Evolutionary conservation across 2,888 invertebrate genomes (phyloP), one percentile per base, ranked within the genome.

Genomic region (Erynnis tages): DNA sequence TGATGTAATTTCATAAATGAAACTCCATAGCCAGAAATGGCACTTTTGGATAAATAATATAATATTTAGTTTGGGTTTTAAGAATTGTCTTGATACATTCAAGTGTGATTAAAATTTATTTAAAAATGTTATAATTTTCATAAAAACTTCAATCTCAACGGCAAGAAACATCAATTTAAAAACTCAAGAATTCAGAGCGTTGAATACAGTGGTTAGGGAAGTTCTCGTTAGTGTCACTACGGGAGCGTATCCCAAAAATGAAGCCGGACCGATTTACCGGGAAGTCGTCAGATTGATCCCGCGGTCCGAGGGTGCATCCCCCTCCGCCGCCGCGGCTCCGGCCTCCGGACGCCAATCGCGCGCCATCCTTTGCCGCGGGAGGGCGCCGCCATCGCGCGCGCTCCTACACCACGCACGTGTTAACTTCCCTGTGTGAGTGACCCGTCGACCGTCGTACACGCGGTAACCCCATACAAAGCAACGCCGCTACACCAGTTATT

Each of bases 311-410:
- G 86, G 84, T 81, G 82, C 80, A 80, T 77, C 80, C 83, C 81
- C 79, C 77, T 68, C 78, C 77, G 68, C 78, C 77, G 65, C 63
- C 74, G 75, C 70, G 65, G 69, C 57, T 54, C 61, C 58, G 54
- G 62, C 60, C 58, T 61, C 64, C 71, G 71, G 78, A 7, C 29
- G 34, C 75, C 88, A 88, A 78, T 81, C 81, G 88, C 84, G 85
- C 87, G 87, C 84, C 74, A 76, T 77, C 83, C 82, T 76, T 72
- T 66, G 87, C 78, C 84, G 86, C 78, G 86, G 72, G 83, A 84
- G 85, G 88, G 85, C 86, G 86, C 75, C 68, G 63, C 61, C 54
- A 64, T 70, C 70, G 71, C 69, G 69, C 65, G 67, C 58, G 70
- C 72, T 63, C 8, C 62, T 59, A 44, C 55, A 59, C 61, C 62